A percentile compares a stretch with the other conserved stretches of the same genome.
phyloP scores from a whole-genome alignment of 2,888 invertebrate genomes.

The Xylophagus ater region DNA sequence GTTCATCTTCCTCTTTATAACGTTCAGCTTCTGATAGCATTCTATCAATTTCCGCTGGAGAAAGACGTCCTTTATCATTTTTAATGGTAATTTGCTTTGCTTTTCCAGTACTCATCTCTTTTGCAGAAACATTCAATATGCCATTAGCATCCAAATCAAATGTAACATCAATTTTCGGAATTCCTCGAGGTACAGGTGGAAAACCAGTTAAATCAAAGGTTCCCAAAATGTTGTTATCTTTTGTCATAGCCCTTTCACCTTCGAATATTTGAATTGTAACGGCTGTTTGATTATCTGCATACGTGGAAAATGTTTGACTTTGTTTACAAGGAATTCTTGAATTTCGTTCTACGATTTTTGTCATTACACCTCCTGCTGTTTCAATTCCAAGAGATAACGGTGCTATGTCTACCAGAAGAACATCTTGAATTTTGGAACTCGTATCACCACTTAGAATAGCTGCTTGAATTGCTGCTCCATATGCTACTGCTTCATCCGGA shows the following conservation, averaged over 20 bases:
- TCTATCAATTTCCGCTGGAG: slow-evolving; percentile 62
- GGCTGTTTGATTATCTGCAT: slow-evolving; percentile 61
- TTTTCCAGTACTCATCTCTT: slow-evolving; percentile 48
- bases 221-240: slow-evolving; percentile 80
- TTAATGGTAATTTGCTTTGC: no score
- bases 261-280: slow-evolving; percentile 58
- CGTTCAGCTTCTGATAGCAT: slow-evolving; percentile 60
- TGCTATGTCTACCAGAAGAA: slow-evolving; percentile 50
- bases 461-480: no score
- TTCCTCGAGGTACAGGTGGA: slow-evolving; percentile 76
- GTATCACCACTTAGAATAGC: no score
- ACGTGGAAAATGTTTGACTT: no score
- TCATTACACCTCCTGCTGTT: no score
- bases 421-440: slow-evolving; percentile 57
- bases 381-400: no score
- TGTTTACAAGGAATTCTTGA: no score
- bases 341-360: slow-evolving; percentile 56
- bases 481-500: no score
- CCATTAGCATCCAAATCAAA: no score
- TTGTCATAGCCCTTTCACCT: slow-evolving; percentile 73
- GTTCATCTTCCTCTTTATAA: slow-evolving; percentile 56
- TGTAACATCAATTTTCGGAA: no score
- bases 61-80: slow-evolving; percentile 64
- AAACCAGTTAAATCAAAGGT: slow-evolving; percentile 89
- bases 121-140: slow-evolving; percentile 73